Conservation (phyloP, 64 coral and sea anemone genomes). For the Platygyra sinensis region DNA sequence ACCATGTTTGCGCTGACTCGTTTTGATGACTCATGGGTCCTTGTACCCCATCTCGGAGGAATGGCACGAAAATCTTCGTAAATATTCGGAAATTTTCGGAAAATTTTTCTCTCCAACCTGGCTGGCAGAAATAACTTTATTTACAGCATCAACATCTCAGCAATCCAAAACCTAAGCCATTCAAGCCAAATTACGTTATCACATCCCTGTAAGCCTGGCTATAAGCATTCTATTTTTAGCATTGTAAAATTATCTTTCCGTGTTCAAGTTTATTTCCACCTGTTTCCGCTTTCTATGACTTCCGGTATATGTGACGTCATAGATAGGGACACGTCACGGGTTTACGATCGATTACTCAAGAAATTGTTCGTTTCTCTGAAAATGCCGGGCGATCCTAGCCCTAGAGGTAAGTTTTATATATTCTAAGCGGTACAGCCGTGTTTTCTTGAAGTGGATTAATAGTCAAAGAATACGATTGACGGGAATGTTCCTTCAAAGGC, state of each 20-base stretch:
- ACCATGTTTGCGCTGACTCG: not conserved
- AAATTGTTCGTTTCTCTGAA: constrained; percentile 55
- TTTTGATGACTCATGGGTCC: not conserved
- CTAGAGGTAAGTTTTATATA: constrained; percentile 76
- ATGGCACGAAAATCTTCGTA: constrained; percentile 15
- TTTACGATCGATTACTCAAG: constrained; percentile 53
- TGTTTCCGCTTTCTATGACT: constrained; percentile 20
- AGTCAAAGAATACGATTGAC: not conserved
- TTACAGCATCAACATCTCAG: not conserved
- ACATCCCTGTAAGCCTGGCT: no score
- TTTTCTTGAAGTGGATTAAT: not conserved
- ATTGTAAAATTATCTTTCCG: not conserved
- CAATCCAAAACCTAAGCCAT: not conserved
- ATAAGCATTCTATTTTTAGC: not conserved
- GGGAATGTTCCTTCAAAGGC: not conserved
- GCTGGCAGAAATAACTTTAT: not conserved
- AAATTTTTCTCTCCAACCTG: not conserved
- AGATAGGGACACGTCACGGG: constrained; percentile 81
- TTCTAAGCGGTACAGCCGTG: not conserved
- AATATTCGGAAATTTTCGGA: constrained; percentile 20
- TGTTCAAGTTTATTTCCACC: not conserved
- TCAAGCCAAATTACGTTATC: not conserved
- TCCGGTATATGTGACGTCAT: constrained; percentile 29
- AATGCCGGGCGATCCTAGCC: constrained; percentile 92
- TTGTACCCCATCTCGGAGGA: not conserved